Evolutionary conservation across 2,797 vertebrate species (phyloP).

Genomic region (Danio jaintianensis): DNA sequence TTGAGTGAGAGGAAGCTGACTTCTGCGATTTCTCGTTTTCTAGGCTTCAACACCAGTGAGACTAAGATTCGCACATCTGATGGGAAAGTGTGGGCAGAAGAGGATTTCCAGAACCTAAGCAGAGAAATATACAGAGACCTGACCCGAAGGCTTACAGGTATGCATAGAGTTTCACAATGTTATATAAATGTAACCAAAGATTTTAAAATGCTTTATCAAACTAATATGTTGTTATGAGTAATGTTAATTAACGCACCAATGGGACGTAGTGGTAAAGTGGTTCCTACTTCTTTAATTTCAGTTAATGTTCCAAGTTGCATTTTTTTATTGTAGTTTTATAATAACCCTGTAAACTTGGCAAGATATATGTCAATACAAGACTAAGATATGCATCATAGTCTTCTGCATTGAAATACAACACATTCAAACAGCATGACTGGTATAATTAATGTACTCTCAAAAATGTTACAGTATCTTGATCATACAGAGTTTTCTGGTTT

Average conservation of each 20-base stretch:
- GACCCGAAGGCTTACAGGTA: conserved; percentile 84
- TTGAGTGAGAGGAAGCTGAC: background rate
- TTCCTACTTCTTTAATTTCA: no score
- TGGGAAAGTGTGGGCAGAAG: conserved; percentile 87
- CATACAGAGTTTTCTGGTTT: background rate
- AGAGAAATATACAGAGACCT: conserved; percentile 84
- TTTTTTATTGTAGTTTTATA: no score
- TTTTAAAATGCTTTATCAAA: no score
- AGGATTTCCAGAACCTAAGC: conserved; percentile 82
- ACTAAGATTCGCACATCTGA: conserved; percentile 85
- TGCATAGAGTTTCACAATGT: conserved; percentile 35
- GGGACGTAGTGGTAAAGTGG: no score
- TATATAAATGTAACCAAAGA: background rate
- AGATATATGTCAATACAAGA: no score
- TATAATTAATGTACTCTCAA: background rate
- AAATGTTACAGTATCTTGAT: background rate
- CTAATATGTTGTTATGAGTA: no score
- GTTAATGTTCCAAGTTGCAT: no score
- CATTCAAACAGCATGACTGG: background rate
- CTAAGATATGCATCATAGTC: no score
- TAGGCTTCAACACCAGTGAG: conserved; percentile 92
- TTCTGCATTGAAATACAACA: background rate
- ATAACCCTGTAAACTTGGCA: no score
- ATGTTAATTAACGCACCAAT: no score
- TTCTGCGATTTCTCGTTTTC: background rate